Evolutionary conservation across 2,888 invertebrate species (phyloP), one percentile per base, ranked within the genome.

Genomic region (Prosopocoilus inquinatus): DNA sequence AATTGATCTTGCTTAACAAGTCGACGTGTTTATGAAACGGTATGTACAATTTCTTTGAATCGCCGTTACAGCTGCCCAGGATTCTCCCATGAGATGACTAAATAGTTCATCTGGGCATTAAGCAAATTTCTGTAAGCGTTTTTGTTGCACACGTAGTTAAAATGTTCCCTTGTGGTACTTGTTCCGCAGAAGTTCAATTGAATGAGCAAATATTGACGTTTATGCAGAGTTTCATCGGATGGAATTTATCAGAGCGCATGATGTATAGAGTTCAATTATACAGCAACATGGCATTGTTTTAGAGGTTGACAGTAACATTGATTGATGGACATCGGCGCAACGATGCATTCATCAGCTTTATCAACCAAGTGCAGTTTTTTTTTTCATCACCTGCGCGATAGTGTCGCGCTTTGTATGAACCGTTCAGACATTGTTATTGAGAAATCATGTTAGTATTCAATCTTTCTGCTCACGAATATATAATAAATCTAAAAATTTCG

Each of bases 281-380:
- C 75, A 67, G 69, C 68, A 71, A 75, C 75, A 75, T 73, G 73
- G 73, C 75, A 75, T 75, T 76, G 76, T 76, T 76, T 76, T 73
- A 72, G 65, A 69, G 68, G 65, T 61, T 74, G 75, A 75, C 75
- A 75, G 73, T 66, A 72, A 74, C 75, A 75, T 72, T 75, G 76
- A 75, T 76, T 73, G 75, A 76, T 76, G 67, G 72, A 69, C 70
- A 73, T 73, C 68, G 67, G 65, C 63, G 60, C 67, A 65, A 64
- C 69, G 68, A 69, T 68, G 66, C 67, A 65, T 71, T 68, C 67
- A 28, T 41, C 41, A 67, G 64, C 64, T 64, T 67, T 68, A 70
- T 70, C 66, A 69, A 60, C 47, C 53, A 47, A 33, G 47, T 41
- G 43, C 41, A 48, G 35, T 33, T 47, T 20, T 51, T 44, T n/a